Evolutionary conservation across 2,888 invertebrate species (phyloP), one percentile per base, ranked within the genome.

Genomic region (Perithous albicinctus): DNA sequence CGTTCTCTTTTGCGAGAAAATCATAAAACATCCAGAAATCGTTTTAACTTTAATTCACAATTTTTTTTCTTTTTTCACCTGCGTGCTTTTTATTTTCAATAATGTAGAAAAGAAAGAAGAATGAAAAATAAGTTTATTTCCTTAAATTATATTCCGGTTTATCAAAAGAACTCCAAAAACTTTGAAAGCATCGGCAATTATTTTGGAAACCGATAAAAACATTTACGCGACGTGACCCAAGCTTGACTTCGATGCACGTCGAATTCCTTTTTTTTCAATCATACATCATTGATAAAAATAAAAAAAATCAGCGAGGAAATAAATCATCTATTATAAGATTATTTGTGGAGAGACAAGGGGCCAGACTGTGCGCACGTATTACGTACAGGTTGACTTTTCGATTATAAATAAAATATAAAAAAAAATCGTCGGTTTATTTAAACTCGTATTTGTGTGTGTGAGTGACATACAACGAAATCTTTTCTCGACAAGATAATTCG

Each of bases 211-310:
- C 23, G 48, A 51, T 6, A 23, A 8, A 10, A 20, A 20, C 23
- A 48, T 48, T 1, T 48, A 7, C 20, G 23, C 23, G 23, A 51
- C 48, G 23, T 23, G 23, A 51, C 10, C 48, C 48, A 51, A 51
- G 5, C 48, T 51, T 51, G 43, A 59, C 75, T 43, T 75, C 64
- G 54, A 41, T 41, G 23, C 51, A 20, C 69, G 48, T 23, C 48
- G 10, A 41, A 43, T 46, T 59, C 15, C 10, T n/a, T 43, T 26
- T 64, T 10, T 51, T 23, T 23, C 48, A 23, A 23, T 51, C 48
- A 23, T 23, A 51, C 48, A 23, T 4, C 1, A 23, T 23, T n/a
- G n/a, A 29, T n/a, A 5, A 29, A 4, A 29, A 29, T 29, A 29
- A 29, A 59, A 35, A 35, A 56, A 1, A 15, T 29, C n/a, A 26